Percentiles rank a stretch among this genome's conserved stretches.
These are phyloP conservation scores for Pachydiplax longipennis DNA, from an alignment of 2,888 invertebrate genomes.

Conservation along the genomic window DNA sequence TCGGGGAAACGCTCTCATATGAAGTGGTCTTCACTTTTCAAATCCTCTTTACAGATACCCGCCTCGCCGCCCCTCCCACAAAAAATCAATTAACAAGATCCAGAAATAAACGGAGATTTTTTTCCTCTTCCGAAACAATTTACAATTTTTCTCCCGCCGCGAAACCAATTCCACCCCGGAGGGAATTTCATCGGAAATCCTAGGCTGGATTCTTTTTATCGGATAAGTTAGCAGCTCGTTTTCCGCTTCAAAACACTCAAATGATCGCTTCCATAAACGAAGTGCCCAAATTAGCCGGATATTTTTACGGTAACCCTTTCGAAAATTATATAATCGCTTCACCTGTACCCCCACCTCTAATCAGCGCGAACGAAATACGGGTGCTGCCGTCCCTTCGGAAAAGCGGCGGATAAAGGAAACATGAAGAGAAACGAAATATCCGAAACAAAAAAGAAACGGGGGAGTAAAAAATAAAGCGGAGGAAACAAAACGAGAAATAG, in stretches of 20 bases:
- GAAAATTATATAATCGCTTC: not conserved
- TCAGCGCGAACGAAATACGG: not conserved
- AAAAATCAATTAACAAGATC: not conserved
- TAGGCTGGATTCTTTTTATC: not conserved
- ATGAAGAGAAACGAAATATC: no score
- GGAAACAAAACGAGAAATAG: no score
- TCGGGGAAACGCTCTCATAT: not conserved
- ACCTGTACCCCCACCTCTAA: not conserved
- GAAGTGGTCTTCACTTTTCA: not conserved
- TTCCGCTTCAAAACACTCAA: no score
- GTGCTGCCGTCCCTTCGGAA: not conserved
- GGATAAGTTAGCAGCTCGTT: not conserved
- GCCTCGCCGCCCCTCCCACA: not conserved
- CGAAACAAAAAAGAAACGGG: no score
- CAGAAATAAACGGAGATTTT: not conserved
- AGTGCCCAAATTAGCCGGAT: no score
- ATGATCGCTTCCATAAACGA: no score
- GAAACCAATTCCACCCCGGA: not conserved
- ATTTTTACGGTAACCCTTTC: not conserved
- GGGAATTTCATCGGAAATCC: not conserved
- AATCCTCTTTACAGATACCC: not conserved
- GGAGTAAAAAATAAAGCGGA: no score
- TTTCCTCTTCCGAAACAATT: not conserved
- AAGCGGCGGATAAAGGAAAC: no score
- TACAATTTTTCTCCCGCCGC: not conserved